phyloP scores from a whole-genome alignment of 35 echinoderm and acorn worm species.

The Ptychodera flava region DNA sequence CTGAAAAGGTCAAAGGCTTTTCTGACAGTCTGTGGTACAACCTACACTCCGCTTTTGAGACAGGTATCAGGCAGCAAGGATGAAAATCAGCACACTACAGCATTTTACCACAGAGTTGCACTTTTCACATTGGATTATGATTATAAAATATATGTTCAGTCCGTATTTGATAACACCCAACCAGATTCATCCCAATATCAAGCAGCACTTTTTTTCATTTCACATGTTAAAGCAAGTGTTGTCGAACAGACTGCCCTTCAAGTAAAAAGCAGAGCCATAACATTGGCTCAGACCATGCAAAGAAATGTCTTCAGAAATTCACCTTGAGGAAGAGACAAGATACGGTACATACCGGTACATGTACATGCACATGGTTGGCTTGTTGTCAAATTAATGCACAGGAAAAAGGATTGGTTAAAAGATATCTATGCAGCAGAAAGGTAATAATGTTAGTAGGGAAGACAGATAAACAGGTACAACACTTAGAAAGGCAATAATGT shows the following conservation, averaged over 20 bases:
- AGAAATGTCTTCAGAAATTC: not conserved
- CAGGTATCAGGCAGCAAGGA: too few relatives aligned
- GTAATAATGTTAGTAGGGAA: not conserved
- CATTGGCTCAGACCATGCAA: not conserved
- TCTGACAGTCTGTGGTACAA: too few relatives aligned
- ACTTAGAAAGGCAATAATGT: too few relatives aligned
- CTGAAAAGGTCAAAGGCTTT: too few relatives aligned
- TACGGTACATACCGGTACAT: not conserved
- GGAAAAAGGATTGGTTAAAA: not conserved
- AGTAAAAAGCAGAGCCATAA: not conserved
- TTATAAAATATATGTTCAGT: not conserved
- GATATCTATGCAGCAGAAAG: not conserved
- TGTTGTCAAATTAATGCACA: not conserved
- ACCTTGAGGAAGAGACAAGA: not conserved
- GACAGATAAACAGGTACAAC: not conserved
- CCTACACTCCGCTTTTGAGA: too few relatives aligned
- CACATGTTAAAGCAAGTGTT: not conserved
- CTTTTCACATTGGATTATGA: not conserved
- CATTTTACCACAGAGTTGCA: not conserved
- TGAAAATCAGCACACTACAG: too few relatives aligned
- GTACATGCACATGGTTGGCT: too few relatives aligned
- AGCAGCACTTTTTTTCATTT: not conserved
- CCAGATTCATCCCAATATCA: not conserved
- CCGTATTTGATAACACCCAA: not conserved
- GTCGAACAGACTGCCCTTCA: not conserved